phyloP scores from a whole-genome alignment of 2,888 invertebrate species.

The Drosophila lacicola region DNA sequence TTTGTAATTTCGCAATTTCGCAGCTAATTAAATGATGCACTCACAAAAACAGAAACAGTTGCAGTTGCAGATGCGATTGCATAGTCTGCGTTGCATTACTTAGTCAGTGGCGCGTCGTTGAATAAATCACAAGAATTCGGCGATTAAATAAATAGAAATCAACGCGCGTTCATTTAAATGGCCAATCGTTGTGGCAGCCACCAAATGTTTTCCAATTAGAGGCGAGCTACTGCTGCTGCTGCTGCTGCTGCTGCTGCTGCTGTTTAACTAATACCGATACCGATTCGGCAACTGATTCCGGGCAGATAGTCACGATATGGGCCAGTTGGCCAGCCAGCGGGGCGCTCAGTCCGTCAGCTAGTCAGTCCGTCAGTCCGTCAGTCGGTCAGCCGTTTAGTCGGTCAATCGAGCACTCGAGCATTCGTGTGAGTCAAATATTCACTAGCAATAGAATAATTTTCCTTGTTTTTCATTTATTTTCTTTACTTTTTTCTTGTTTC shows the following conservation, averaged over 20 bases:
- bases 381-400: slow-evolving; percentile 4
- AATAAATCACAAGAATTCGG: slow-evolving; percentile 41
- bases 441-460: slow-evolving; percentile 5
- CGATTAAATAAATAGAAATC: slow-evolving; percentile 43
- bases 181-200: slow-evolving; percentile 21
- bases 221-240: slow-evolving; percentile 28
- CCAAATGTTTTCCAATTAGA: slow-evolving; percentile 58
- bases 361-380: slow-evolving; percentile 3
- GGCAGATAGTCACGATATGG: slow-evolving; percentile 58
- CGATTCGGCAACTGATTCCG: slow-evolving; percentile 25
- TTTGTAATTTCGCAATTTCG: slow-evolving; percentile 36
- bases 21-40: slow-evolving; percentile 51
- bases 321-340: slow-evolving; percentile 18
- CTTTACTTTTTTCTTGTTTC: slow-evolving; percentile 13
- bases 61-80: slow-evolving; percentile 14
- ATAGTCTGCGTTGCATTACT: slow-evolving; percentile 8
- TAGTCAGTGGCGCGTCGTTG: slow-evolving; percentile 9
- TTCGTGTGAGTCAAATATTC: slow-evolving; percentile 28
- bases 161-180: slow-evolving; percentile 28
- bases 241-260: slow-evolving; percentile 17
- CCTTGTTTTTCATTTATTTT: slow-evolving; percentile 7
- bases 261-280: slow-evolving; percentile 23
- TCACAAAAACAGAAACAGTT: slow-evolving; percentile 25
- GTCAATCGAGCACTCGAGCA: neutral
- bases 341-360: neutral